Evolutionary conservation across 1,140 invertebrate genomes (phyloP).

Genomic region (Eufriesea mexicana): DNA sequence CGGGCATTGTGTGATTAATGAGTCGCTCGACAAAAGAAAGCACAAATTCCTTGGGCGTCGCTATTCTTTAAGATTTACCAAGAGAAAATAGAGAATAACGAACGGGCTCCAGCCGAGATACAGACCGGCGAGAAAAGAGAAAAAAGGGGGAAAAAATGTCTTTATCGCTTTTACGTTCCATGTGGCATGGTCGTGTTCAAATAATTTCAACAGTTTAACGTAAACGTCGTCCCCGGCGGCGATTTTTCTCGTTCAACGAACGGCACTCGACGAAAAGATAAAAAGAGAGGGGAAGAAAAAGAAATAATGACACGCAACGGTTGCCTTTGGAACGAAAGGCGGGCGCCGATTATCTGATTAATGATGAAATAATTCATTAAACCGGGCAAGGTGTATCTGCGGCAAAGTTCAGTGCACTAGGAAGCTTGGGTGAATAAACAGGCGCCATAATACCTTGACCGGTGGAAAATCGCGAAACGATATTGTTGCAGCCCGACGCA

Average conservation of each 20-base stretch:
- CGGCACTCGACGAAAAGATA: background rate
- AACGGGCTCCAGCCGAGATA: background rate
- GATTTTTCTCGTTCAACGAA: background rate
- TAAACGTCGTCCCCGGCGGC: background rate
- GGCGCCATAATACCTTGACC: background rate
- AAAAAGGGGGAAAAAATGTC: background rate
- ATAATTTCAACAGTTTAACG: background rate
- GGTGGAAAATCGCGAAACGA: slow-evolving; percentile 2
- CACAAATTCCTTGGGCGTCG: slow-evolving; percentile 59
- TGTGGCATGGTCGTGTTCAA: no score
- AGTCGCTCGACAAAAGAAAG: slow-evolving; percentile 68
- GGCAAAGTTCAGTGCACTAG: slow-evolving; percentile 18
- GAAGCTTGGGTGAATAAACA: slow-evolving; percentile 18
- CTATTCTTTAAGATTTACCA: slow-evolving; percentile 57
- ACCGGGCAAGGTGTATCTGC: background rate
- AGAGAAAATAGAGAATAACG: slow-evolving; percentile 53
- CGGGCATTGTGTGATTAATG: slow-evolving; percentile 76
- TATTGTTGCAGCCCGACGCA: background rate
- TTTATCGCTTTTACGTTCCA: background rate
- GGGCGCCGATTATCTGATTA: background rate
- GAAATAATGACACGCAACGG: background rate
- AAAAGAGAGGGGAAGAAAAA: no score
- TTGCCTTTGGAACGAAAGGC: background rate
- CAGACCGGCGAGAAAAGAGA: no score
- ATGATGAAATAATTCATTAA: slow-evolving; percentile 24